phyloP scores from a whole-genome alignment of 1,140 invertebrate genomes.

The Anoplophora glabripennis region DNA sequence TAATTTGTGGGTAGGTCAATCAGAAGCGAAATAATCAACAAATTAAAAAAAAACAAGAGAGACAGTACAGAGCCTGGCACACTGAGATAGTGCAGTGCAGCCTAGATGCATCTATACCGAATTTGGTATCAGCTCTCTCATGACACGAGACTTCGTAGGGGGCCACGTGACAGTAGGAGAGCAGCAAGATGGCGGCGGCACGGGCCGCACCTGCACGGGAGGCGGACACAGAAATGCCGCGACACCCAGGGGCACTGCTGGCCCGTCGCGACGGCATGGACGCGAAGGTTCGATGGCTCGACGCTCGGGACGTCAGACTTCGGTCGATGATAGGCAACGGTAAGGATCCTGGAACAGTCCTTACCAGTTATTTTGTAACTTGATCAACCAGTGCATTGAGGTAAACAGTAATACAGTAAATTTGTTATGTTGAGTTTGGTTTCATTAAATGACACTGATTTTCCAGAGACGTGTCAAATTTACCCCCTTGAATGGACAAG shows the following conservation, averaged over 20 bases:
- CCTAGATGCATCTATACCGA: neutral
- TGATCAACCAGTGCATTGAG: neutral
- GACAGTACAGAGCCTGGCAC: no score
- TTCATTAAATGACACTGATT: no score
- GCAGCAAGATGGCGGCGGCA: constrained; percentile 85
- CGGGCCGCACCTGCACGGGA: constrained; percentile 84
- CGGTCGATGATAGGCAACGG: constrained; percentile 45
- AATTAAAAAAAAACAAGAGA: no score
- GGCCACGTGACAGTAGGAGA: constrained; percentile 63
- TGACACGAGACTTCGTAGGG: constrained; percentile 1
- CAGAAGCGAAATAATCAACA: no score
- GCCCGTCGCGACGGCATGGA: constrained; percentile 56
- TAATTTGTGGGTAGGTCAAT: no score
- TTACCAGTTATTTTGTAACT: constrained; percentile 7
- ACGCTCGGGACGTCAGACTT: constrained; percentile 64
- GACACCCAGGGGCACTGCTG: constrained; percentile 54
- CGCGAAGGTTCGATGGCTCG: constrained; percentile 62
- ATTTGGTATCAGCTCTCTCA: constrained; percentile 8
- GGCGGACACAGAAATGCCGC: constrained; percentile 52
- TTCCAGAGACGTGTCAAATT: no score
- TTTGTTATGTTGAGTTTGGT: no score
- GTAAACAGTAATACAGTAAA: no score
- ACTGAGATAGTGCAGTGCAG: no score
- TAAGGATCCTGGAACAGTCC: constrained; percentile 44
- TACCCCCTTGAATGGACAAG: no score